Percentiles rank a stretch among this genome's conserved stretches.
phyloP scores from a whole-genome alignment of 1,140 invertebrate species.

The Diachasma alloeum region DNA sequence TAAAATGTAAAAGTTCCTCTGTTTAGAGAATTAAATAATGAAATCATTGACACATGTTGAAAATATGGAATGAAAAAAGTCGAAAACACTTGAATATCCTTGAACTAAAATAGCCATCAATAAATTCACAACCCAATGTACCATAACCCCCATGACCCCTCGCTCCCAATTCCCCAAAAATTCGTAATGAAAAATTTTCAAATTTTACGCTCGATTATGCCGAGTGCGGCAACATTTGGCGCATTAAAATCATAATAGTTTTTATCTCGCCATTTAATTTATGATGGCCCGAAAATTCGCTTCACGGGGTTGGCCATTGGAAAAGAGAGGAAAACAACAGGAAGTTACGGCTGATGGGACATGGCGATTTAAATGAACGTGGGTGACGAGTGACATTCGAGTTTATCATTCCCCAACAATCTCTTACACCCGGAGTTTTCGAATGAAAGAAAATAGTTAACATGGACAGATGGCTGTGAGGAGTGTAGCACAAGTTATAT shows the following conservation, averaged over 20 bases:
- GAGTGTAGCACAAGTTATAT: constrained; percentile 41
- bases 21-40: neutral
- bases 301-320: neutral
- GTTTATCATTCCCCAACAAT: neutral
- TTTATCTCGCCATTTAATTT: constrained; percentile 25
- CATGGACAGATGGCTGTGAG: constrained; percentile 56
- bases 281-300: neutral
- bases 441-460: constrained; percentile 13
- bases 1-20: no score
- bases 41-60: neutral
- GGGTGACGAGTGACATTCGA: constrained; percentile 1
- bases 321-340: neutral
- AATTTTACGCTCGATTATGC: constrained; percentile 61
- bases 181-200: constrained; percentile 53
- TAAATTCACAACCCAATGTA: neutral
- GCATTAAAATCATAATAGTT: constrained; percentile 43
- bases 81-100: no score
- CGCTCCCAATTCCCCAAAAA: neutral
- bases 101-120: neutral
- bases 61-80: neutral
- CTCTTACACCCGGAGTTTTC: neutral
- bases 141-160: neutral
- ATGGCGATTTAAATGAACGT: neutral
- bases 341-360: neutral
- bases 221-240: constrained; percentile 47